Conservation (phyloP, 2,888 invertebrate species). For the Stictocephala bisonia region DNA sequence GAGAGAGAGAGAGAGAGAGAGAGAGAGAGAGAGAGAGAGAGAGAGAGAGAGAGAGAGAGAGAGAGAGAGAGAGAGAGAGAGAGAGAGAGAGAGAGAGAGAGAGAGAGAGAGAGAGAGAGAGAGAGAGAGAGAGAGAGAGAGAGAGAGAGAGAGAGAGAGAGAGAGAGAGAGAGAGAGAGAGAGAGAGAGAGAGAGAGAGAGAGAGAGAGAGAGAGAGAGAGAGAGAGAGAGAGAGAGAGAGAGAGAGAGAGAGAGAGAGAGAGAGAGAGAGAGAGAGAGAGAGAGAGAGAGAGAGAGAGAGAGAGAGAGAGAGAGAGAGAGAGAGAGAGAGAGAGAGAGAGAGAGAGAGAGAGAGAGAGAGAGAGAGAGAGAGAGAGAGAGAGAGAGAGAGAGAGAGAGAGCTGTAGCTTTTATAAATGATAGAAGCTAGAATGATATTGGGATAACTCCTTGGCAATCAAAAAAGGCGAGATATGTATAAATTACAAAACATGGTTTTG, state of each 20-base stretch:
- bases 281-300: background rate
- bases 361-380: background rate
- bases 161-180: conserved; percentile 34
- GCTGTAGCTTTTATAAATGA: too few relatives aligned
- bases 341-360: background rate
- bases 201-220: conserved; percentile 36
- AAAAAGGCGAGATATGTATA: too few relatives aligned
- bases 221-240: conserved; percentile 36
- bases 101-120: conserved; percentile 22
- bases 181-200: conserved; percentile 13
- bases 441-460: too few relatives aligned
- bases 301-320: background rate
- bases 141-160: conserved; percentile 6
- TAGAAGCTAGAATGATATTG: too few relatives aligned
- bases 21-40: background rate
- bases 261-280: background rate
- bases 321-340: background rate
- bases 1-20: background rate
- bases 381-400: too few relatives aligned
- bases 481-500: too few relatives aligned
- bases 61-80: conserved; percentile 6
- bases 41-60: conserved; percentile 31
- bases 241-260: conserved; percentile 11
- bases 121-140: conserved; percentile 3
- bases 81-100: conserved; percentile 32